Evolutionary conservation across 2,113 vertebrate genomes (phyloP).

Genomic region (Nothobranchius furzeri): DNA sequence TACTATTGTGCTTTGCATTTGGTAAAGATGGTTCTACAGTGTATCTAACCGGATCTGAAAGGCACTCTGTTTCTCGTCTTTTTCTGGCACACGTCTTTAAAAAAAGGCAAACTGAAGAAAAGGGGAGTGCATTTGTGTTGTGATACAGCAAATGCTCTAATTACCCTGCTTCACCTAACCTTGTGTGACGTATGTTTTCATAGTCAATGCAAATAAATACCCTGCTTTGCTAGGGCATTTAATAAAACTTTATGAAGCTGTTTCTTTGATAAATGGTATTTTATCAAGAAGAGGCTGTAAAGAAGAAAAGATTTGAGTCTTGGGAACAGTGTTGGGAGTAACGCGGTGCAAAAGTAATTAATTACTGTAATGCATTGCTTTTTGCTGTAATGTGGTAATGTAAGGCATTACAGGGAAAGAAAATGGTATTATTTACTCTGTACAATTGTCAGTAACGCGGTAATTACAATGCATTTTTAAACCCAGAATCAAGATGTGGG

Average conservation of each 20-base stretch:
- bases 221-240: constrained; percentile 59
- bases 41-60: constrained; percentile 43
- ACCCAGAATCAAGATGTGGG: too few species aligned
- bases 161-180: constrained; percentile 66
- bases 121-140: constrained; percentile 48
- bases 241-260: constrained; percentile 28
- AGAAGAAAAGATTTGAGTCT: too few species aligned
- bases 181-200: constrained; percentile 74
- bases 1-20: constrained; percentile 67
- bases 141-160: constrained; percentile 40
- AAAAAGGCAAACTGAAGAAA: constrained; percentile 30
- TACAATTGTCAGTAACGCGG: too few species aligned
- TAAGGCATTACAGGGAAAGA: too few species aligned
- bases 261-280: not conserved
- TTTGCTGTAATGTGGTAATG: too few species aligned
- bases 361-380: too few species aligned
- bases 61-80: constrained; percentile 42
- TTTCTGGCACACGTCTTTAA: constrained; percentile 41
- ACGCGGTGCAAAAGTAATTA: too few species aligned
- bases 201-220: constrained; percentile 74
- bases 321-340: too few species aligned
- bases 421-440: too few species aligned
- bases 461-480: too few species aligned
- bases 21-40: constrained; percentile 63
- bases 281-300: too few species aligned